These are phyloP conservation scores for Pseudorasbora parva DNA, from an alignment of 2,113 vertebrate genomes.

Conservation along the genomic window DNA sequence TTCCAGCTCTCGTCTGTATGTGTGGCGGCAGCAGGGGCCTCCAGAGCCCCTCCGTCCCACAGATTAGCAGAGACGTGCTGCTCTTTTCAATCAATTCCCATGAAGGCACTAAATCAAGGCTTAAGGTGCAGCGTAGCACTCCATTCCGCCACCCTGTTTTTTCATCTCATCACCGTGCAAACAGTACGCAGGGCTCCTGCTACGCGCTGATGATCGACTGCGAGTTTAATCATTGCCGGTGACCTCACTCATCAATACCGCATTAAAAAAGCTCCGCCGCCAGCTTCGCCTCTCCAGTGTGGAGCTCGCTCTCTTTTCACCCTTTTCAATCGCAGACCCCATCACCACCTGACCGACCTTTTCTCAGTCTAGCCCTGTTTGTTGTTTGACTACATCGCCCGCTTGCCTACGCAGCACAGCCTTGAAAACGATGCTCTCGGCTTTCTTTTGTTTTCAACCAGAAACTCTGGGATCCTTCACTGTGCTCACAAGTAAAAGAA, in stretches of 20 bases:
- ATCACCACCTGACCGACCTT: slow-evolving; percentile 36
- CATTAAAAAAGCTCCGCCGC: slow-evolving; percentile 72
- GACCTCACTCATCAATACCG: slow-evolving; percentile 71
- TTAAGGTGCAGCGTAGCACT: slow-evolving; percentile 66
- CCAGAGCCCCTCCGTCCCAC: slow-evolving; percentile 56
- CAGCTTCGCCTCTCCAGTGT: slow-evolving; percentile 32
- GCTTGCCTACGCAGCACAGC: slow-evolving; percentile 43
- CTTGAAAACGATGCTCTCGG: slow-evolving; percentile 30
- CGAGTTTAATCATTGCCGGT: slow-evolving; percentile 68
- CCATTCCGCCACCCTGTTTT: slow-evolving; percentile 60
- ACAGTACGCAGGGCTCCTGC: slow-evolving; percentile 53
- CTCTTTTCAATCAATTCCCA: slow-evolving; percentile 71
- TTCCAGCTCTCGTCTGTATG: slow-evolving; percentile 60
- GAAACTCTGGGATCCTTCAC: slow-evolving; percentile 7
- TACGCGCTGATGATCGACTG: slow-evolving; percentile 51
- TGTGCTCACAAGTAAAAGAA: neutral
- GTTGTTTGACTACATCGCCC: slow-evolving; percentile 29
- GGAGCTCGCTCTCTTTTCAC: slow-evolving; percentile 33
- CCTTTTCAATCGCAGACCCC: slow-evolving; percentile 46
- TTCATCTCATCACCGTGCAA: slow-evolving; percentile 69
- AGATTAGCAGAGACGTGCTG: slow-evolving; percentile 66
- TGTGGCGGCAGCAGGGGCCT: slow-evolving; percentile 30
- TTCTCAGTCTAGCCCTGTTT: slow-evolving; percentile 31
- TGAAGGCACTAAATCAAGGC: slow-evolving; percentile 69
- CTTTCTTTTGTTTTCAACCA: slow-evolving; percentile 11